A percentile compares a stretch with the other conserved stretches of the same genome.
These are phyloP conservation scores for Atherinomorus stipes DNA, from an alignment of 2,113 vertebrate genomes.

Conservation along the genomic window DNA sequence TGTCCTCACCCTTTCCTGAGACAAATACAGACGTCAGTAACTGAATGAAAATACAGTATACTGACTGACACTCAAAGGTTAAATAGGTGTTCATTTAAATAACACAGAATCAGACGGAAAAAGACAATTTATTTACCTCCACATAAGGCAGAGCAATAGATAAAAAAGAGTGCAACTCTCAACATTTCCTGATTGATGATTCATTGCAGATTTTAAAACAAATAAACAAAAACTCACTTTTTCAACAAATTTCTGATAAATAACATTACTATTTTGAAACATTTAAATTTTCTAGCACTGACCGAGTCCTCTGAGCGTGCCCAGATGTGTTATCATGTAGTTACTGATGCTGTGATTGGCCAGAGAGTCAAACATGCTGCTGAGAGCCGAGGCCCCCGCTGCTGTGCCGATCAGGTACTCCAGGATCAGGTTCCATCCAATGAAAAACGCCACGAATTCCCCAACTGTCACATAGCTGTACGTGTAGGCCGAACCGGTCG, in stretches of 20 bases:
- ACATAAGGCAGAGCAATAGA: too few relatives aligned
- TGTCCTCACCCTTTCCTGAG: conserved; percentile 95
- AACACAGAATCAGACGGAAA: too few relatives aligned
- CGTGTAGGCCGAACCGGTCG: conserved; percentile 97
- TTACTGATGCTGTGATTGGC: conserved; percentile 96
- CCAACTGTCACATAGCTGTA: conserved; percentile 99
- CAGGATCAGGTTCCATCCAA: conserved; percentile 97
- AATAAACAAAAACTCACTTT: too few relatives aligned
- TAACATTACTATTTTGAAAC: too few relatives aligned
- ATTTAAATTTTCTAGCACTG: conserved; percentile 6
- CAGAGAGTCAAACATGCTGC: conserved; percentile 98
- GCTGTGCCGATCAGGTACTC: conserved; percentile 98
- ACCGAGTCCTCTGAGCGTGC: conserved; percentile 93
- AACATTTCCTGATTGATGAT: too few relatives aligned
- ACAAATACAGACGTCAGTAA: not conserved
- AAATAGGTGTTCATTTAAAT: too few relatives aligned
- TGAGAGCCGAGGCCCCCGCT: conserved; percentile 93
- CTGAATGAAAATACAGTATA: not conserved
- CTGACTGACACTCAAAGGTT: not conserved
- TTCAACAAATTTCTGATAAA: too few relatives aligned
- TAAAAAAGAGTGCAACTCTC: too few relatives aligned
- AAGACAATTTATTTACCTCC: too few relatives aligned
- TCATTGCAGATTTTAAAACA: too few relatives aligned
- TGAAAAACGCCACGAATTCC: conserved; percentile 97
- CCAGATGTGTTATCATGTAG: conserved; percentile 93